A percentile compares a stretch with the other conserved stretches of the same genome.
Conservation (phyloP, 2,113 vertebrate species). For the Bujurquina vittata region DNA sequence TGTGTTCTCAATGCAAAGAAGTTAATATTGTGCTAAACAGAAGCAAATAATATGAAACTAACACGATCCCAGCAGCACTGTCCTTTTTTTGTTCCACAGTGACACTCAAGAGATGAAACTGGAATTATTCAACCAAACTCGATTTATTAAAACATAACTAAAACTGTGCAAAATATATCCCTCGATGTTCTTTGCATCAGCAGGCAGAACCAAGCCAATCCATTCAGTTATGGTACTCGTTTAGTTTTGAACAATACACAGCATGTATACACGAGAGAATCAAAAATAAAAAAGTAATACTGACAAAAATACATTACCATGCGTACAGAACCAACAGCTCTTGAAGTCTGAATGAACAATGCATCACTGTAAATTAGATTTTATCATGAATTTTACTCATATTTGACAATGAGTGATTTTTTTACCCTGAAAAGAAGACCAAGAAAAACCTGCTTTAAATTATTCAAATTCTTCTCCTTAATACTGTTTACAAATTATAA, state of each 20-base stretch:
- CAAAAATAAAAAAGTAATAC: constrained; percentile 64
- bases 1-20: neutral
- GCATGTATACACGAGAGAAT: constrained; percentile 34
- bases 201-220: constrained; percentile 17
- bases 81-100: neutral
- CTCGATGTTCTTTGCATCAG: constrained; percentile 18
- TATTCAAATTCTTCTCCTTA: neutral
- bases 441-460: neutral
- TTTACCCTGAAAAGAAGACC: neutral
- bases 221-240: neutral
- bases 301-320: constrained; percentile 45
- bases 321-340: constrained; percentile 17
- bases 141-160: constrained; percentile 50
- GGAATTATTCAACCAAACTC: neutral
- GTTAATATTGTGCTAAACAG: neutral
- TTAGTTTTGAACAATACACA: constrained; percentile 33
- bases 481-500: neutral
- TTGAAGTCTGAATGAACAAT: constrained; percentile 23
- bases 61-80: neutral
- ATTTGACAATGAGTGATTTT: neutral
- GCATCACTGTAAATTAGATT: constrained; percentile 9
- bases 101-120: neutral
- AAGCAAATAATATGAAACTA: neutral
- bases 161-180: constrained; percentile 53
- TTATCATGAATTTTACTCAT: neutral